phyloP scores from a whole-genome alignment of 2,113 vertebrate genomes.

The Pungitius pungitius region DNA sequence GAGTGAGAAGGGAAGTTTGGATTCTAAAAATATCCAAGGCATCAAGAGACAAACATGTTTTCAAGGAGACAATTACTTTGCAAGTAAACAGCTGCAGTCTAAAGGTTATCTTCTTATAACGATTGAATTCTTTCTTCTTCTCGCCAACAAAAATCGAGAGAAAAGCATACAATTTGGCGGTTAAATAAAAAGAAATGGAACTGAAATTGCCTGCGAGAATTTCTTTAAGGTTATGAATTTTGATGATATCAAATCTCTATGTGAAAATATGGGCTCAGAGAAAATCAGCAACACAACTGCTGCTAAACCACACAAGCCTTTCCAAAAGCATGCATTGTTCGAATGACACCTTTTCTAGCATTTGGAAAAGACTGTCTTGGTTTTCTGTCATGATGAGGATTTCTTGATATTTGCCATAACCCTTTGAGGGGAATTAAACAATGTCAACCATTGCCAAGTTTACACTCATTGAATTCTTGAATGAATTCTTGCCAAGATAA shows the following conservation, averaged over 20 bases:
- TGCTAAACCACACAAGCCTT: slow-evolving; percentile 22
- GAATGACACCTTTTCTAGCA: slow-evolving; percentile 32
- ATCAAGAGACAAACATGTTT: slow-evolving; percentile 38
- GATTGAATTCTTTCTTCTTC: slow-evolving; percentile 44
- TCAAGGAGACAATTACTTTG: slow-evolving; percentile 55
- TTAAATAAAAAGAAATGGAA: slow-evolving; percentile 61
- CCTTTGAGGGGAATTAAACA: neutral
- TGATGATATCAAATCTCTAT: slow-evolving; percentile 60
- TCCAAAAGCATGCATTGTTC: slow-evolving; percentile 42
- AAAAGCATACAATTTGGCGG: slow-evolving; percentile 37
- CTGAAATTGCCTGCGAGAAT: slow-evolving; percentile 43
- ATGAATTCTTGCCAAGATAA: neutral
- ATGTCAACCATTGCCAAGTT: neutral
- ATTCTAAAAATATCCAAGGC: slow-evolving; percentile 22
- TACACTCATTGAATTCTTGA: neutral
- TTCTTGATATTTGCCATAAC: neutral
- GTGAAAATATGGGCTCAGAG: slow-evolving; percentile 48
- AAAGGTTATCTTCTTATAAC: slow-evolving; percentile 60
- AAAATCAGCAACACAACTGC: slow-evolving; percentile 35
- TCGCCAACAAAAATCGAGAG: slow-evolving; percentile 36
- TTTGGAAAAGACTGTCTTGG: slow-evolving; percentile 4
- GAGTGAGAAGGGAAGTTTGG: slow-evolving; percentile 13
- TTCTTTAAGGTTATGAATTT: slow-evolving; percentile 59
- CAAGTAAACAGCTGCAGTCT: slow-evolving; percentile 37
- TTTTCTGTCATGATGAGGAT: slow-evolving; percentile 3